phyloP scores from a whole-genome alignment of 2,888 invertebrate species.

The Apamea monoglypha region DNA sequence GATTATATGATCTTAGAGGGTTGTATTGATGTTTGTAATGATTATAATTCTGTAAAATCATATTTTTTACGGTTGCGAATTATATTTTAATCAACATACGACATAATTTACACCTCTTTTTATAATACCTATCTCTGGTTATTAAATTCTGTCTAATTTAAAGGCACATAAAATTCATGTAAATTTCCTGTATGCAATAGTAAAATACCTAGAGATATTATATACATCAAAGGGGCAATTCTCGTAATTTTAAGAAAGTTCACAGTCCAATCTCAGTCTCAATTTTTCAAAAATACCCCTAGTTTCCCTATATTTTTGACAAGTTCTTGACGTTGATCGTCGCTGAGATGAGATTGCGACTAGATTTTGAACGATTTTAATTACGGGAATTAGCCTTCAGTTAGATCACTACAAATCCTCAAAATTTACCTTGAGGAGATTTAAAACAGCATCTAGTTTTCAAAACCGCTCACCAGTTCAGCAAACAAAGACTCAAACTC shows the following conservation, averaged over 20 bases:
- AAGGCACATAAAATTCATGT: too few species aligned
- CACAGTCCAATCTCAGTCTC: too few species aligned
- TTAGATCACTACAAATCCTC: not conserved
- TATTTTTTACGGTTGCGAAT: not conserved
- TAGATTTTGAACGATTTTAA: not conserved
- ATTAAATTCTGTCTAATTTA: too few species aligned
- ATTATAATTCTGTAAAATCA: not conserved
- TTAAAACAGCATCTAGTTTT: not conserved
- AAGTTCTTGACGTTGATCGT: not conserved
- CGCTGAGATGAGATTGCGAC: not conserved
- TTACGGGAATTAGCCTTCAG: not conserved
- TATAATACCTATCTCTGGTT: too few species aligned
- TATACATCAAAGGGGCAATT: not conserved
- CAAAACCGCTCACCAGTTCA: not conserved
- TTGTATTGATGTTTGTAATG: not conserved
- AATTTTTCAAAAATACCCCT: not conserved
- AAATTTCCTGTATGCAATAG: too few species aligned
- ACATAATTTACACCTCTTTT: too few species aligned
- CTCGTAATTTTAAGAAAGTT: too few species aligned
- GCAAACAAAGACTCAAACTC: conserved; percentile 7
- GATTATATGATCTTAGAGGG: not conserved
- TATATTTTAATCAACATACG: not conserved
- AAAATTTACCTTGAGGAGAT: not conserved
- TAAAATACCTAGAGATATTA: not conserved
- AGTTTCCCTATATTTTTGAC: not conserved